A percentile compares a stretch with the other conserved stretches of the same genome.
Evolutionary conservation across 2,797 vertebrate genomes (phyloP).

Genomic region (Natrix natrix): DNA sequence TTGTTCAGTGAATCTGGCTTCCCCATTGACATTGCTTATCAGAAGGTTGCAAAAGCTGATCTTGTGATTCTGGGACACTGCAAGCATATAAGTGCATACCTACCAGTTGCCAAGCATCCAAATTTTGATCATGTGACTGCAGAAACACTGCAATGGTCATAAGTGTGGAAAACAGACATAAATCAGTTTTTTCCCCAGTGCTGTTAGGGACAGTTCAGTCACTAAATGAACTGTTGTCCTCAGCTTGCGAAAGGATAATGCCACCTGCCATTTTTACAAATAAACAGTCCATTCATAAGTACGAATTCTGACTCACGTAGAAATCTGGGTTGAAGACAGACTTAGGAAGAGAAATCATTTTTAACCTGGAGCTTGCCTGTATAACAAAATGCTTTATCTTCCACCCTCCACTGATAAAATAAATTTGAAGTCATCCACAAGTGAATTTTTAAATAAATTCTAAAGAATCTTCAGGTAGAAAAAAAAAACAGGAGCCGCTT

Average conservation of each 20-base stretch:
- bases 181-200: accelerated
- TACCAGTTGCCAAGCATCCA: neutral
- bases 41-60: neutral
- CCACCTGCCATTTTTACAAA: neutral
- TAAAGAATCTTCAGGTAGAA: neutral
- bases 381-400: neutral
- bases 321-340: neutral
- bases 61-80: neutral
- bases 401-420: neutral
- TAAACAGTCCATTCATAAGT: neutral
- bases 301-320: neutral
- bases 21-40: neutral
- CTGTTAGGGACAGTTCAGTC: neutral
- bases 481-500: neutral
- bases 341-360: neutral
- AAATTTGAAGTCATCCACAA: neutral
- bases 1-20: neutral
- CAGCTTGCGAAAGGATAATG: neutral
- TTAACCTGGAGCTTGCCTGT: neutral
- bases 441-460: neutral
- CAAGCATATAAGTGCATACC: neutral
- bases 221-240: neutral
- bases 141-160: neutral
- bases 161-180: neutral
- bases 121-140: neutral